These are phyloP conservation scores for Puffinus mauretanicus DNA, from an alignment of 2,113 vertebrate genomes.

Conservation along the genomic window DNA sequence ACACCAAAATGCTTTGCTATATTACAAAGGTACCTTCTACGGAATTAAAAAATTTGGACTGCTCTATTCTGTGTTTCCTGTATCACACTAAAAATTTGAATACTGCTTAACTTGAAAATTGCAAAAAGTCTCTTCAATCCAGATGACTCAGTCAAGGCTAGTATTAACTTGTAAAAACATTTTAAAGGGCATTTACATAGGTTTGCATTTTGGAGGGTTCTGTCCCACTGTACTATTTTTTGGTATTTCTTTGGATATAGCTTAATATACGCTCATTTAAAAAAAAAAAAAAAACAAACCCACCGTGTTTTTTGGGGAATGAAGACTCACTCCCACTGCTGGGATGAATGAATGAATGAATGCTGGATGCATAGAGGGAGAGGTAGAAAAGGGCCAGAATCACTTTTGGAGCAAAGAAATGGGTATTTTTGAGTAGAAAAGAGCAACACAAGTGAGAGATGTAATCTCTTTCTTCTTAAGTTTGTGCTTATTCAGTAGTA, in stretches of 20 bases:
- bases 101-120: neutral
- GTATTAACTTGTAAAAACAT: neutral
- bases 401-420: neutral
- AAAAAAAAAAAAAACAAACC: neutral
- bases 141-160: neutral
- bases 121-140: neutral
- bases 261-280: neutral
- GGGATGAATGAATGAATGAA: neutral
- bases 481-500: neutral
- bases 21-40: neutral
- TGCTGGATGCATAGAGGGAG: neutral
- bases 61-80: neutral
- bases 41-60: neutral
- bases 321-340: neutral
- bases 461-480: neutral
- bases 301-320: neutral
- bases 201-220: neutral
- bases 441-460: neutral
- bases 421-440: neutral
- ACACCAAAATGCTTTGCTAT: neutral
- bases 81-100: neutral
- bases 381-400: neutral
- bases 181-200: neutral
- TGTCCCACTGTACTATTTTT: neutral
- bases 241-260: neutral